Conservation (phyloP, 2,888 invertebrate species). For the Drosophila peninsularis region DNA sequence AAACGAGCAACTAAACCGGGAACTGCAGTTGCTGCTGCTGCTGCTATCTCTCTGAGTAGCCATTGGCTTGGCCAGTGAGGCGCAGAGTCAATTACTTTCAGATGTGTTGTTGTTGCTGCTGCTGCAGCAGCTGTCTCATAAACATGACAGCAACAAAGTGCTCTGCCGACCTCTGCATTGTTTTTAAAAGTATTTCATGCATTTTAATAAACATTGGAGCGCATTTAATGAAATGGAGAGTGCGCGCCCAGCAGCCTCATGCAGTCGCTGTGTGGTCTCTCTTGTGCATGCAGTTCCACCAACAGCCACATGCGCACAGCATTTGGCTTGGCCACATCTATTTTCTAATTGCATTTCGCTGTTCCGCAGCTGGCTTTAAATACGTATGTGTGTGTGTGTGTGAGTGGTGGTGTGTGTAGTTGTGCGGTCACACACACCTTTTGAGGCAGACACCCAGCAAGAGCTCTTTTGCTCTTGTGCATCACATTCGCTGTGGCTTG, state of each 20-base stretch:
- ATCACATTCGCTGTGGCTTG: slow-evolving; percentile 31
- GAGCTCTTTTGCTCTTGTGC: slow-evolving; percentile 33
- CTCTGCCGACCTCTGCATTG: slow-evolving; percentile 49
- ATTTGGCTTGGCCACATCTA: slow-evolving; percentile 64
- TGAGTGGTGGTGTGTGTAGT: slow-evolving; percentile 11
- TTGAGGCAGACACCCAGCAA: slow-evolving; percentile 39
- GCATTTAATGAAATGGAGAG: slow-evolving; percentile 66
- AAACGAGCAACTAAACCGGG: slow-evolving; percentile 46
- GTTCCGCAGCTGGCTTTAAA: slow-evolving; percentile 41
- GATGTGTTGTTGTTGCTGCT: slow-evolving; percentile 22
- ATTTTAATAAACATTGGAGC: slow-evolving; percentile 72
- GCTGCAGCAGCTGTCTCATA: slow-evolving; percentile 58
- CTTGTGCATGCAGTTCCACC: slow-evolving; percentile 28
- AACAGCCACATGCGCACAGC: slow-evolving; percentile 38
- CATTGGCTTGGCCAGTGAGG: slow-evolving; percentile 56
- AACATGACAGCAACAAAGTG: slow-evolving; percentile 62
- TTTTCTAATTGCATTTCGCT: slow-evolving; percentile 77
- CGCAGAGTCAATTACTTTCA: slow-evolving; percentile 66
- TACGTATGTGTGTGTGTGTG: not conserved
- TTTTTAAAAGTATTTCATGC: slow-evolving; percentile 69
- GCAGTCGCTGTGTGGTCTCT: slow-evolving; percentile 34
- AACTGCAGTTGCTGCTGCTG: too few species aligned
- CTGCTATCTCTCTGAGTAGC: slow-evolving; percentile 40
- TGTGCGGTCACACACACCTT: slow-evolving; percentile 63
- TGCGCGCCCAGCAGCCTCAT: not conserved